A percentile compares a stretch with the other conserved stretches of the same genome.
Conservation (phyloP, 2,113 vertebrate genomes). For the Scolopax mira region DNA sequence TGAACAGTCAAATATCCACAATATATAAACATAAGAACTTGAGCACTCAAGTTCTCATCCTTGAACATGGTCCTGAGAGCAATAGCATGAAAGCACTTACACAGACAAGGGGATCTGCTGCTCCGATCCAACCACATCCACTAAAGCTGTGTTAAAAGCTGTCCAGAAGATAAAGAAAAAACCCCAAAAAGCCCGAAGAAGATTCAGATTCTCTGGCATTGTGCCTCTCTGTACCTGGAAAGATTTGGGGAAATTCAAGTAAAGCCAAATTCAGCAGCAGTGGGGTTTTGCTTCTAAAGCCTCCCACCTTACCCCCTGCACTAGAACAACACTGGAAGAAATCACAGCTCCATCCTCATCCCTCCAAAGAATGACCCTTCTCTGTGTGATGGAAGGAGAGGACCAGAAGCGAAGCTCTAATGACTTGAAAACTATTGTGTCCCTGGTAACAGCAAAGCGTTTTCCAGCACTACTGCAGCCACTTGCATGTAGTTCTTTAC, state of each 20-base stretch:
- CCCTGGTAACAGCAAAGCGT: constrained; percentile 70
- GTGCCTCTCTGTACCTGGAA: constrained; percentile 21
- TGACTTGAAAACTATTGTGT: constrained; percentile 72
- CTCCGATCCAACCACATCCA: constrained; percentile 82
- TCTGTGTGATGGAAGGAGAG: constrained; percentile 8
- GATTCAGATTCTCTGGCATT: constrained; percentile 74
- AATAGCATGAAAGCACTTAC: constrained; percentile 81
- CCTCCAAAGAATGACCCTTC: constrained; percentile 52
- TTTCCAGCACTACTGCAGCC: constrained; percentile 72
- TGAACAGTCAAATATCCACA: constrained; percentile 48
- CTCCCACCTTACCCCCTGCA: not conserved
- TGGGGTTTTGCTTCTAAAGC: not conserved
- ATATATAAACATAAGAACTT: constrained; percentile 40
- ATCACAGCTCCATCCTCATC: constrained; percentile 67
- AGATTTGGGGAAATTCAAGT: constrained; percentile 16
- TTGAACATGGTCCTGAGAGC: not conserved
- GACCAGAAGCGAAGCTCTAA: constrained; percentile 59
- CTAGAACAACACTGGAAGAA: constrained; percentile 1
- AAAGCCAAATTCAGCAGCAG: not conserved
- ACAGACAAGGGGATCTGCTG: constrained; percentile 95
- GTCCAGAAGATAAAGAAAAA: constrained; percentile 79
- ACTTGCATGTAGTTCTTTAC: constrained; percentile 74
- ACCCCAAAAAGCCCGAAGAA: constrained; percentile 55
- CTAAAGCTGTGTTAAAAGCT: constrained; percentile 77
- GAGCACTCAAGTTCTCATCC: not conserved